Evolutionary conservation across 1,140 invertebrate genomes (phyloP), one percentile per base, ranked within the genome.

Genomic region (Caenorhabditis tropicalis): DNA sequence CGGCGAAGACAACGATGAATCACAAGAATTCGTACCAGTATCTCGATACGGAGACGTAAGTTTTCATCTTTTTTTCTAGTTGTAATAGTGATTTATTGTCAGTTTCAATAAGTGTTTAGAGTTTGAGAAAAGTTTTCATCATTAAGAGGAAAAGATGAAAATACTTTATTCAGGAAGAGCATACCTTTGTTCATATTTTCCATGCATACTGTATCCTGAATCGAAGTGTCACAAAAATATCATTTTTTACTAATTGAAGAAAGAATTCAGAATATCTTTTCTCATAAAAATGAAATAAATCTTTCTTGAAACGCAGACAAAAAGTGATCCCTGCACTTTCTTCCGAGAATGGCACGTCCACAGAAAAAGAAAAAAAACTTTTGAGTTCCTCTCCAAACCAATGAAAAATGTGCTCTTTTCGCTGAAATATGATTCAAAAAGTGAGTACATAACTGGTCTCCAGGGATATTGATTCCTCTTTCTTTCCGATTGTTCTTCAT

Each of bases 331-430:
- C 36, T 74, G 65, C 65, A 39, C 65, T 74, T 74, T 74, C 12
- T 43, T 31, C 21, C 31, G 39, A 36, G 39, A 70, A 74, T 24
- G 33, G n/a, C 65, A 65, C 58, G 29, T 33, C 65, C 36, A 6
- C 53, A 24, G 15, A 36, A 36, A 36, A 36, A 19, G 31, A 65
- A 36, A 9, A 27, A 65, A 65, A 12, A 33, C 58, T 2, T 33
- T 4, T 10, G 12, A 24, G 36, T 74, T 46, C 36, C 21, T 10
- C 29, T 19, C 33, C 36, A n/a, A 39, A 12, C 21, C 65, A 5
- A 43, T 74, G 65, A 74, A 70, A 70, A 39, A 70, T 70, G 60
- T 43, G 65, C 65, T 74, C 65, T 74, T 74, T 74, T 33, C 36
- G 65, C 65, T 74, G 65, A 74, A 74, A 74, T 74, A 74, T 74